Evolutionary conservation across 2,113 vertebrate species (phyloP).

Genomic region (Albula glossodonta): DNA sequence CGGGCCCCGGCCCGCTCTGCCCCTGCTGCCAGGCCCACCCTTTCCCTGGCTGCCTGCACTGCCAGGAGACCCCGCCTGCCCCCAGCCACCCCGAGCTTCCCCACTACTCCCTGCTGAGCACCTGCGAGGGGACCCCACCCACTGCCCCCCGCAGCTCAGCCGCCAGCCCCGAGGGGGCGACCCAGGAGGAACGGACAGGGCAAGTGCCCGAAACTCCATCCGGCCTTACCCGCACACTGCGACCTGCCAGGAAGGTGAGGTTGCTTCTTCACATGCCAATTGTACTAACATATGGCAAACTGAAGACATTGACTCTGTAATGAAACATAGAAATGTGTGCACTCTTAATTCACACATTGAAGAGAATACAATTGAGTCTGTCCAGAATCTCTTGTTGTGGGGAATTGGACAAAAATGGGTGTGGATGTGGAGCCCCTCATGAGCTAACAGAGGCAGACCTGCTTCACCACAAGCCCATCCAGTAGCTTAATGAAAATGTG

Average conservation of each 20-base stretch:
- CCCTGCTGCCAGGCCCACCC: slow-evolving; percentile 80
- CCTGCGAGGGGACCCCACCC: slow-evolving; percentile 53
- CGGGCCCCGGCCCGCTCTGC: slow-evolving; percentile 61
- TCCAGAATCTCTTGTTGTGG: too few species aligned
- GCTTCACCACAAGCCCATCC: too few species aligned
- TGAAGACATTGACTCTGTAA: too few species aligned
- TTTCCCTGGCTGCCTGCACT: slow-evolving; percentile 78
- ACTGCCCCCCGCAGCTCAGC: slow-evolving; percentile 40
- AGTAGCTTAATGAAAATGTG: too few species aligned
- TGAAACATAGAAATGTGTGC: too few species aligned
- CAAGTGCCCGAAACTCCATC: slow-evolving; percentile 68
- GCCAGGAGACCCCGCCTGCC: slow-evolving; percentile 65
- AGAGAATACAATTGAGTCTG: too few species aligned
- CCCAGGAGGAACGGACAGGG: slow-evolving; percentile 46
- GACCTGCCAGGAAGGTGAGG: slow-evolving; percentile 86
- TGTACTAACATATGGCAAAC: too few species aligned
- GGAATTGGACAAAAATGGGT: too few species aligned
- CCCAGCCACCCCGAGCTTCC: slow-evolving; percentile 66
- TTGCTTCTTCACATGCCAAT: background rate
- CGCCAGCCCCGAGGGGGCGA: slow-evolving; percentile 48
- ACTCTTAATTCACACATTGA: too few species aligned
- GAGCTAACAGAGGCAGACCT: too few species aligned
- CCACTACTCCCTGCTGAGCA: slow-evolving; percentile 55
- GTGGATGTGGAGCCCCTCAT: too few species aligned
- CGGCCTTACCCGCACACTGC: slow-evolving; percentile 76